A percentile compares a stretch with the other conserved stretches of the same genome.
These are phyloP conservation scores for Piprites chloris DNA, from an alignment of 2,113 vertebrate genomes.

Conservation along the genomic window DNA sequence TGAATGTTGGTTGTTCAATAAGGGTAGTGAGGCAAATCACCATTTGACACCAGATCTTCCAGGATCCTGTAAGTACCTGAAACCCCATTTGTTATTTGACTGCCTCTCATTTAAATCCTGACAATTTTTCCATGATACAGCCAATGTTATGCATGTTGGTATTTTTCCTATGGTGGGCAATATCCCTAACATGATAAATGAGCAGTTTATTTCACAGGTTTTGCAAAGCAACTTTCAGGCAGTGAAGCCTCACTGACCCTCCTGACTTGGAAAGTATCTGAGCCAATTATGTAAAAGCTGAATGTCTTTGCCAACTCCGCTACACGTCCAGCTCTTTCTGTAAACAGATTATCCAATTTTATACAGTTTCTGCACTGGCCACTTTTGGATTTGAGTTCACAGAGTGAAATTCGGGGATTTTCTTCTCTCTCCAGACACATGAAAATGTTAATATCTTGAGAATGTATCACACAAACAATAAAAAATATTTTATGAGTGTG, in stretches of 20 bases:
- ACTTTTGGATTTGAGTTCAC: neutral
- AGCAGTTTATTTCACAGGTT: conserved; percentile 3
- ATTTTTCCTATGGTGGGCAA: neutral
- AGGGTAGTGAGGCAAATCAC: neutral
- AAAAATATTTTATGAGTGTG: neutral
- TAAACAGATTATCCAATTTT: conserved; percentile 58
- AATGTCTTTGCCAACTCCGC: neutral
- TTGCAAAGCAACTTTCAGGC: neutral
- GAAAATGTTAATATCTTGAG: neutral
- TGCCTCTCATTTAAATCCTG: neutral
- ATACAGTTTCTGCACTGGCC: conserved; percentile 38
- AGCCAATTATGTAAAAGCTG: conserved; percentile 41
- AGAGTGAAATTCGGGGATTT: neutral
- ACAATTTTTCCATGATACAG: neutral
- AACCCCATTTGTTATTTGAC: neutral
- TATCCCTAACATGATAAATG: neutral
- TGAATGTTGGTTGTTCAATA: neutral
- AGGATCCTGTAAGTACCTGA: neutral
- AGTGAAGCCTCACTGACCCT: neutral
- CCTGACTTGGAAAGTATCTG: neutral
- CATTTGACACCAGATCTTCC: neutral
- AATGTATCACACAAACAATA: neutral
- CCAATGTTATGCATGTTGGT: neutral
- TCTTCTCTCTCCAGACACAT: neutral
- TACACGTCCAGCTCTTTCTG: conserved; percentile 31